Evolutionary conservation across 2,888 invertebrate genomes (phyloP).

Genomic region (Cephalotes varians): DNA sequence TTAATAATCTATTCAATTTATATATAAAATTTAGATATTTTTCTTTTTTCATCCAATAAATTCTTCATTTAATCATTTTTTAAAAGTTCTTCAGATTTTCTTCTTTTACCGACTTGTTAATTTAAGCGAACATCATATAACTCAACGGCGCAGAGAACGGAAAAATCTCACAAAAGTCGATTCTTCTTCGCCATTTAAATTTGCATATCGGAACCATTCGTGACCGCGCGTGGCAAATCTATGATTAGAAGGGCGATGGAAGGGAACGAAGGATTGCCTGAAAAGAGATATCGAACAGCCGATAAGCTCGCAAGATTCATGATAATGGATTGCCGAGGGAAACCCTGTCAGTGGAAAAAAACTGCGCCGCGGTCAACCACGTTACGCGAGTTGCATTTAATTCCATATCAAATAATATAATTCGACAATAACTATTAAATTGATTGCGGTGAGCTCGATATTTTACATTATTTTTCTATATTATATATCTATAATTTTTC

Average conservation of each 20-base stretch:
- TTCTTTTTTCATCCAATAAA: background rate
- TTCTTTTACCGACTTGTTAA: background rate
- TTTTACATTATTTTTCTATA: background rate
- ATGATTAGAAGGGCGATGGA: conserved; percentile 23
- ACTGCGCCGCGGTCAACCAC: background rate
- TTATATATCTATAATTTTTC: background rate
- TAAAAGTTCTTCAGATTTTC: background rate
- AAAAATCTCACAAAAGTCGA: conserved; percentile 28
- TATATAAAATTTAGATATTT: background rate
- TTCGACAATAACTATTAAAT: background rate
- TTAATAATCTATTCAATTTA: background rate
- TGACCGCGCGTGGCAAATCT: conserved; percentile 46
- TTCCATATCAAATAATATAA: background rate
- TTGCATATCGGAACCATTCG: conserved; percentile 56
- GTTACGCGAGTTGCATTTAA: background rate
- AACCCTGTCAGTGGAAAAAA: conserved; percentile 27
- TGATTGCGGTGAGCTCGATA: background rate
- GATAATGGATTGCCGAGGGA: conserved; percentile 12
- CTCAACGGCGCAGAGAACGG: background rate
- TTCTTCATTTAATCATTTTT: background rate
- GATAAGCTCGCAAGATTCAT: conserved; percentile 52
- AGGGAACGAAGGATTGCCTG: conserved; percentile 17
- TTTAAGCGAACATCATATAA: conserved; percentile 14
- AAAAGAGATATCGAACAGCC: conserved; percentile 21
- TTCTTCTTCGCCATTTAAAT: conserved; percentile 46